These are phyloP conservation scores for Apamea monoglypha DNA, from an alignment of 2,888 invertebrate genomes.

Conservation along the genomic window DNA sequence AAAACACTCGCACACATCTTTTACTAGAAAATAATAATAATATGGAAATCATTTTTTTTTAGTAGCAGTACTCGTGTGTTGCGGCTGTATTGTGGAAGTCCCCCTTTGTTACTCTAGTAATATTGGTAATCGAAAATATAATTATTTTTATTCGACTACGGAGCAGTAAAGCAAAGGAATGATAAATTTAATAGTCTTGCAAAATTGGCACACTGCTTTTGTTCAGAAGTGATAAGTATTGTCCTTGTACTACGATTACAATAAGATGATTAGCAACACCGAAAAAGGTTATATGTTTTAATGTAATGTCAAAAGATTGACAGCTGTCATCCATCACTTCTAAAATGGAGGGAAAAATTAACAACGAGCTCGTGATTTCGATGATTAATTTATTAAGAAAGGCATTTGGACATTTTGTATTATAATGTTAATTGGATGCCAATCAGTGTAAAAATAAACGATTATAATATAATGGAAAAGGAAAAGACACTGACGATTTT, in stretches of 20 bases:
- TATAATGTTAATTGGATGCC: background rate
- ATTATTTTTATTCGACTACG: background rate
- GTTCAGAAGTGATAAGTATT: background rate
- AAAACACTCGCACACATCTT: conserved; percentile 66
- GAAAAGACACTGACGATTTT: background rate
- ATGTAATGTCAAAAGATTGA: background rate
- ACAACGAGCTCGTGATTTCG: background rate
- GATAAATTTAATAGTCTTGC: background rate
- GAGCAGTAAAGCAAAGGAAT: background rate
- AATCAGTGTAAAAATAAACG: background rate
- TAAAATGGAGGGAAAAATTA: background rate
- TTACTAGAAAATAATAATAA: conserved; percentile 55
- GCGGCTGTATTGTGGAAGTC: background rate
- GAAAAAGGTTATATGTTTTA: background rate
- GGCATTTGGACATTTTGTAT: background rate
- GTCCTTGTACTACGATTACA: background rate
- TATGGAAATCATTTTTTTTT: conserved; percentile 25
- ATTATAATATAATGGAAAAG: background rate
- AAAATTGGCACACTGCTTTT: background rate
- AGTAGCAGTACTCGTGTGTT: background rate
- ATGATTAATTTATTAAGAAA: background rate
- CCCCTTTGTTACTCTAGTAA: background rate
- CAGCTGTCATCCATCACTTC: background rate
- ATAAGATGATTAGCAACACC: background rate
- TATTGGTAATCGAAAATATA: background rate